A percentile compares a stretch with the other conserved stretches of the same genome.
Conservation (phyloP, 2,797 vertebrate genomes). For the Amphiprion clarkii region DNA sequence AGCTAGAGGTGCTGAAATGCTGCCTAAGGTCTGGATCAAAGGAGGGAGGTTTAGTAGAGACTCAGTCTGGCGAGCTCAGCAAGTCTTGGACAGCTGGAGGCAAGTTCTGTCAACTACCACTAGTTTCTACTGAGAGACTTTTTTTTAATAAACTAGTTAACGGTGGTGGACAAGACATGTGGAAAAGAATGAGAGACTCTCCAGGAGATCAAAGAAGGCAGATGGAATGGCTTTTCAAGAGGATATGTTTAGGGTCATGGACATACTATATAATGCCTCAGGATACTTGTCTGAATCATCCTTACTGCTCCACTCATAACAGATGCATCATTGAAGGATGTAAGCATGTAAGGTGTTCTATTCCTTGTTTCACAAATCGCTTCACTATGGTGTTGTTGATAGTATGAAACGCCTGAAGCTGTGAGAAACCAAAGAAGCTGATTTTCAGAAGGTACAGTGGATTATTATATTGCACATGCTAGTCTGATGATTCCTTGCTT, state of each 20-base stretch:
- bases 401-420: neutral
- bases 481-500: neutral
- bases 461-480: no score
- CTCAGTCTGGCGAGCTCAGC: neutral
- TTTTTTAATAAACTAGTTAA: neutral
- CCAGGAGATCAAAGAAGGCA: no score
- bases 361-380: neutral
- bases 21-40: slow-evolving; percentile 13
- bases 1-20: slow-evolving; percentile 7
- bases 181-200: no score
- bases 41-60: slow-evolving; percentile 4
- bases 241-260: neutral
- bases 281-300: slow-evolving; percentile 7
- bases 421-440: slow-evolving; percentile 6
- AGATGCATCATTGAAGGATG: neutral
- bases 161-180: slow-evolving; percentile 1
- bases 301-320: neutral
- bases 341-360: neutral
- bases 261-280: neutral
- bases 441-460: slow-evolving; percentile 1
- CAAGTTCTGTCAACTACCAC: slow-evolving; percentile 5
- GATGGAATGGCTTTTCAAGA: no score
- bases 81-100: slow-evolving; percentile 1
- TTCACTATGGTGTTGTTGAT: neutral
- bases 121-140: neutral